A percentile compares a stretch with the other conserved stretches of the same genome.
Evolutionary conservation across 2,797 vertebrate genomes (phyloP).

Genomic region (Vespertilio murinus): DNA sequence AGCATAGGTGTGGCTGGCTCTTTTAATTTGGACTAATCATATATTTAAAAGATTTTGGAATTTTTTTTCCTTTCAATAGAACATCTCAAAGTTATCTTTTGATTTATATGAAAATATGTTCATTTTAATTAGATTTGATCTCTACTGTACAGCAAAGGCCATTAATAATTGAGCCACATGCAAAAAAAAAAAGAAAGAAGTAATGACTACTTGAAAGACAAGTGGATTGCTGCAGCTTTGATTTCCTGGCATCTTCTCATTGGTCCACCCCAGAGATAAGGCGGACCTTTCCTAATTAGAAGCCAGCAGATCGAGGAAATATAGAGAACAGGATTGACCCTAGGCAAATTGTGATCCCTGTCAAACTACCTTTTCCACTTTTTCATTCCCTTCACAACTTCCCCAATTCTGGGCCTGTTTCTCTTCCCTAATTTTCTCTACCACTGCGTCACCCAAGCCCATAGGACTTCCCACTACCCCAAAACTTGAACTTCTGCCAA

Average conservation of each 20-base stretch:
- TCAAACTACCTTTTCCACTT: background rate
- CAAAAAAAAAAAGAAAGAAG: background rate
- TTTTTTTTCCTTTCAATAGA: background rate
- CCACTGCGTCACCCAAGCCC: background rate
- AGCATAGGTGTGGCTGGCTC: background rate
- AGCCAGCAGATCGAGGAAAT: background rate
- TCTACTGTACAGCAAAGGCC: background rate
- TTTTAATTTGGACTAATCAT: conserved; percentile 5
- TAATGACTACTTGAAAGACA: background rate
- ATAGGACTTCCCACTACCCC: background rate
- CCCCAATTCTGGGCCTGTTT: background rate
- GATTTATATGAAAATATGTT: background rate
- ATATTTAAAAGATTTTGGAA: background rate
- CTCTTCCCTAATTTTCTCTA: background rate
- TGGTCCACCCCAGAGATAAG: background rate
- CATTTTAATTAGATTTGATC: background rate
- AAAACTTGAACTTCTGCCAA: background rate
- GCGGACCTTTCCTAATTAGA: background rate
- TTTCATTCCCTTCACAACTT: background rate
- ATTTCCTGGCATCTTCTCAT: background rate
- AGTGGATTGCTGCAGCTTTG: background rate
- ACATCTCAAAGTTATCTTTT: background rate
- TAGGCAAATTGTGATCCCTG: background rate
- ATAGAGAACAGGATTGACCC: background rate
- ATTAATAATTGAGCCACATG: background rate